Conservation (phyloP, 2,797 vertebrate genomes). For the Notolabrus celidotus region DNA sequence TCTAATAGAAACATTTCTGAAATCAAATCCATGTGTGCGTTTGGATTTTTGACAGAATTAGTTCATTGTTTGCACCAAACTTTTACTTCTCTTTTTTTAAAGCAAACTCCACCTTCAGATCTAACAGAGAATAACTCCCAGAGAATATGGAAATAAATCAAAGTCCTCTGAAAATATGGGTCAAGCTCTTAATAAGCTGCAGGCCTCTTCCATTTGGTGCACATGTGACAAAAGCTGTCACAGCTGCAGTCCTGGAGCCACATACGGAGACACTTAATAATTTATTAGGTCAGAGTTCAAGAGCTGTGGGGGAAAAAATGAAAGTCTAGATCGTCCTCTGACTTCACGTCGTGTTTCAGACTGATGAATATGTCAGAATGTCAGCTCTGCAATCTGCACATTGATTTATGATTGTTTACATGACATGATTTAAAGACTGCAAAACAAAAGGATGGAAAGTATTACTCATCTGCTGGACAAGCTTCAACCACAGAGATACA, state of each 20-base stretch:
- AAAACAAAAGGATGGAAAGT: background rate
- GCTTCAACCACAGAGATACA: background rate
- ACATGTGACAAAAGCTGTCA: slow-evolving; percentile 43
- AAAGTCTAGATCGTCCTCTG: background rate
- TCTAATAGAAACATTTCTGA: background rate
- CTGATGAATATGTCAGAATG: background rate
- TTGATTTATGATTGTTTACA: background rate
- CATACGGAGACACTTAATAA: slow-evolving; percentile 13
- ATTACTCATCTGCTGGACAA: background rate
- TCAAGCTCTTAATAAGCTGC: slow-evolving; percentile 42
- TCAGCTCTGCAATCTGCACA: background rate
- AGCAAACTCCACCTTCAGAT: background rate
- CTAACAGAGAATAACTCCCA: background rate
- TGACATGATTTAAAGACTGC: background rate
- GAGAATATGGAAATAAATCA: slow-evolving; percentile 19
- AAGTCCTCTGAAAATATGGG: slow-evolving; percentile 32
- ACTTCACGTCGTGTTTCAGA: background rate
- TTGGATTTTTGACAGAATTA: slow-evolving; percentile 12
- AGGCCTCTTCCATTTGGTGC: slow-evolving; percentile 34
- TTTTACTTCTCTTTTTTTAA: background rate
- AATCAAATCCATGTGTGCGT: slow-evolving; percentile 15
- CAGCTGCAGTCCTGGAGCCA: slow-evolving; percentile 20
- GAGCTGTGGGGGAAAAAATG: background rate
- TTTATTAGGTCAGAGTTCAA: background rate
- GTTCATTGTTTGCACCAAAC: slow-evolving; percentile 23